phyloP scores from a whole-genome alignment of 2,888 invertebrate species.

The Belgica antarctica region DNA sequence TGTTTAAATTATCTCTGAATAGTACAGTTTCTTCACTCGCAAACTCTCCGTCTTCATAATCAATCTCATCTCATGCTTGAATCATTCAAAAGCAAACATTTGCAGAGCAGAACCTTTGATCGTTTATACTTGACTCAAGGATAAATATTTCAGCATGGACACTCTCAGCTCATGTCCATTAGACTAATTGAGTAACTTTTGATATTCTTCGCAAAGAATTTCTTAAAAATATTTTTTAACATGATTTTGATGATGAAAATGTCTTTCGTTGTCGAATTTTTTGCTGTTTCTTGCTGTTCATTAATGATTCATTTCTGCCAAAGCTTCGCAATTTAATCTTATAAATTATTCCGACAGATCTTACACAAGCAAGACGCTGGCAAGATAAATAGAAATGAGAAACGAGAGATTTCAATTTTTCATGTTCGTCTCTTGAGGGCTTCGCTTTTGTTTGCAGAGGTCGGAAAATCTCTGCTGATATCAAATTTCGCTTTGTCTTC shows the following conservation, averaged over 20 bases:
- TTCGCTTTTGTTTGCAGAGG: neutral
- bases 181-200: neutral
- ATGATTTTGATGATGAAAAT: neutral
- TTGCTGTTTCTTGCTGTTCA: neutral
- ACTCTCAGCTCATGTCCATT: neutral
- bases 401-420: neutral
- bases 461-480: neutral
- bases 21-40: too few relatives aligned
- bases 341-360: neutral
- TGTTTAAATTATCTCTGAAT: too few relatives aligned
- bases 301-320: constrained; percentile 1
- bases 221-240: neutral
- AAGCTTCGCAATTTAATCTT: constrained; percentile 4
- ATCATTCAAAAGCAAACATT: neutral
- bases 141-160: neutral
- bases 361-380: too few relatives aligned
- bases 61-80: neutral
- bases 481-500: neutral
- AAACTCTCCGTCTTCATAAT: neutral
- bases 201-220: neutral
- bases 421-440: neutral
- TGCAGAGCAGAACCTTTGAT: neutral
- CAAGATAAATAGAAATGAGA: neutral
- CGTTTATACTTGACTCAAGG: too few relatives aligned
- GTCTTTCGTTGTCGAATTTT: neutral